Evolutionary conservation across 2,888 invertebrate species (phyloP), one percentile per base, ranked within the genome.

Genomic region (Lepidocyrtoides sp.): DNA sequence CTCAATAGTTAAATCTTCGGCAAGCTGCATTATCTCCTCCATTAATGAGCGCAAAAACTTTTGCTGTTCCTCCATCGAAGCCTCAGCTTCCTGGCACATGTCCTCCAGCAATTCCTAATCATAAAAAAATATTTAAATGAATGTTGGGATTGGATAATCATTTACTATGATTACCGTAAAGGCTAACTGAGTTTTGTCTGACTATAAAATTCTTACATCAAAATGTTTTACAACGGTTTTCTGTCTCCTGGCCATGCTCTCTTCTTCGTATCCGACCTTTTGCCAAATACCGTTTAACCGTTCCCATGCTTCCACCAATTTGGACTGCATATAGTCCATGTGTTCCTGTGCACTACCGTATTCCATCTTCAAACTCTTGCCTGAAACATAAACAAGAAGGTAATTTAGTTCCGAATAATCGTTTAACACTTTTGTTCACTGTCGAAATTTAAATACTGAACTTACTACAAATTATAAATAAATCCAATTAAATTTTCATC

Each of bases 101-200:
- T 92, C 92, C 7, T 36, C 32, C 2, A 91, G 72, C 17, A 92
- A 44, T 69, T 91, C 90, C 92, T 92, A 44, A 17, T 41, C 60
- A 41, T 3, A 23, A n/a, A n/a, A 17, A 5, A 2, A n/a, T 29
- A 5, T 23, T 5, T 48, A 1, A 41, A 2, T 8, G 1, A 23
- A 36, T n/a, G n/a, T n/a, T n/a, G n/a, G n/a, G n/a, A n/a, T n/a
- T n/a, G n/a, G n/a, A 63, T 7, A n/a, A n/a, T 10, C 17, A 44
- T 63, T 32, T 5, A 66, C 26, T 32, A 12, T 69, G n/a, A n/a
- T 54, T 12, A 86, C n/a, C n/a, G 20, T 54, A 54, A 57, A 60
- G 20, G 10, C 29, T 48, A 63, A 44, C 32, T 1, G 1, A 12
- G n/a, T 1, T 32, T 32, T 32, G n/a, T n/a, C n/a, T n/a, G n/a